Base-by-base conservation (phyloP, 2,113 vertebrate species). In the Sceloporus undulatus region DNA sequence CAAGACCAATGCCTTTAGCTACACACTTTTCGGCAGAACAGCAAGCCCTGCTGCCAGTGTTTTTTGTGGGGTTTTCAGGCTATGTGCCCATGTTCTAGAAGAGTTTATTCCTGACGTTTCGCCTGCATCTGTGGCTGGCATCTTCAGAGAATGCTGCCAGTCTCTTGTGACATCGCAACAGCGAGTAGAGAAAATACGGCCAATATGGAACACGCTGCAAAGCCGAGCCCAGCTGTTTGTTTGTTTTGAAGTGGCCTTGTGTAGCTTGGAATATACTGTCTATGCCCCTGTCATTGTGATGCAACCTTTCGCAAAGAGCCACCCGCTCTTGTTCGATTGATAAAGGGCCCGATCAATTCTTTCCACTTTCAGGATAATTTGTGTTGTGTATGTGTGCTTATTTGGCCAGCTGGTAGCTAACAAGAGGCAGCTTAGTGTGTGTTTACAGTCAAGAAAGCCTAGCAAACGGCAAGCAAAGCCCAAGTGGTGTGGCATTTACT, bases 381-480 rank as follows among this genome's bases (percentile, higher is more conserved):
- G 85, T 81, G 73, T 79, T 70, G 84, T 68, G 70, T 40, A 27
- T 21, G 16, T 65, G 4, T 25, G 56, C 79, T 92, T 94, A 89
- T 91, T 87, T 91, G 91, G 91, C 87, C 89, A 90, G 85, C 89
- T 94, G 90, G 90, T 91, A 91, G 90, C 83, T 94, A 93, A 91
- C 0, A 0, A 91, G 91, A 91, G 92, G 82, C 84, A 85, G 93
- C 89, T 93, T 93, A 91, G 78, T 92, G 38, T 76, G 88, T 96
- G 94, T 96, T 97, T 96, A 96, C 92, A 91, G 88, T 97, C 95
- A 96, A 96, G 96, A 93, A 95, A 85, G 91, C 76, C 4, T 93
- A 95, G 95, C 90, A 87, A 90, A 87, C 91, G 88, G 65, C 8
- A 34, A 91, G 90, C 62, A 94, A 91, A 91, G 91, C 89, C 93